Evolutionary conservation across 2,888 invertebrate genomes (phyloP).

Genomic region (Auanema freiburgensis): DNA sequence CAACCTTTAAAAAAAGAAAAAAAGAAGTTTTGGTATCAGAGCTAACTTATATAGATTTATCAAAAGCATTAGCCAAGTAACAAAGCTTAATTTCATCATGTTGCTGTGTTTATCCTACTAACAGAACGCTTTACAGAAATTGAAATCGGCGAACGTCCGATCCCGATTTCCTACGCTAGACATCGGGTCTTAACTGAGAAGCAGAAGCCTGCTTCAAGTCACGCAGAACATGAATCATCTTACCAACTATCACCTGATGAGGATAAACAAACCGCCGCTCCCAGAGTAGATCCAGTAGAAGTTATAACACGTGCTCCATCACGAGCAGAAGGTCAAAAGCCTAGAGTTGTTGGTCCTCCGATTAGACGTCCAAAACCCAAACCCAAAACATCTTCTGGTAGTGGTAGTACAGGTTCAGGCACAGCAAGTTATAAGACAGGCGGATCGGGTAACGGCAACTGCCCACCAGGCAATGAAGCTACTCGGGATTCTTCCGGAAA

Average conservation of each 20-base stretch:
- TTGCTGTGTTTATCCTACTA: slow-evolving; percentile 28
- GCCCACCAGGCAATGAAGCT: slow-evolving; percentile 61
- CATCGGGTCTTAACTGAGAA: slow-evolving; percentile 32
- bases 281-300: slow-evolving; percentile 18
- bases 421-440: slow-evolving; percentile 34
- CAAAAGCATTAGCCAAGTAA: slow-evolving; percentile 1
- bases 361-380: slow-evolving; percentile 52
- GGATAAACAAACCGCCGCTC: slow-evolving; percentile 25
- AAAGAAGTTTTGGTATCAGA: neutral
- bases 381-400: slow-evolving; percentile 26
- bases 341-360: slow-evolving; percentile 57
- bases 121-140: slow-evolving; percentile 42
- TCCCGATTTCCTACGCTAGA: slow-evolving; percentile 45
- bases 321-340: slow-evolving; percentile 35
- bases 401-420: slow-evolving; percentile 27
- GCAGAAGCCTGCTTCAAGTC: neutral
- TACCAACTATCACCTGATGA: slow-evolving; percentile 20
- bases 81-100: slow-evolving; percentile 2
- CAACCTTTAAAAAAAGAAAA: neutral
- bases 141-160: slow-evolving; percentile 41
- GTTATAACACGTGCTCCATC: slow-evolving; percentile 21
- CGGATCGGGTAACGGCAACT: slow-evolving; percentile 51
- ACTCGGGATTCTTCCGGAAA: slow-evolving; percentile 48
- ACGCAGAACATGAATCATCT: neutral
- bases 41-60: neutral